Evolutionary conservation across 2,888 invertebrate species (phyloP), one percentile per base, ranked within the genome.

Genomic region (Fragum sueziense): DNA sequence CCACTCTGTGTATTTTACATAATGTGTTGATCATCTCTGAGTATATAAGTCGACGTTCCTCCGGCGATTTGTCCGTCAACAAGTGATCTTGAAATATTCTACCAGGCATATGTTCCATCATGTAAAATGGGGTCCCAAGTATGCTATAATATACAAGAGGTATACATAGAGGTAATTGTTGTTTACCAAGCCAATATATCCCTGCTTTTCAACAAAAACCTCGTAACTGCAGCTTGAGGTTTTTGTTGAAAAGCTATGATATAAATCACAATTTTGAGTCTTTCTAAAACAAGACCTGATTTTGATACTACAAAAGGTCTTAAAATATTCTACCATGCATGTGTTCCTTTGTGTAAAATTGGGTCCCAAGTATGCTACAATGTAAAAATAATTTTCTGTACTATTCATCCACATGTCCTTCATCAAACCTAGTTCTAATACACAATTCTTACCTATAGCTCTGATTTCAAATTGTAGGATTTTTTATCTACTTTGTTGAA

Each of bases 321-420:
- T 90, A 87, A 81, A 93, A 93, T 4, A 94, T 84, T 6, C 91
- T 85, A 0, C 94, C 94, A 27, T 88, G 82, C 20, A 92, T 86
- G 81, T 93, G 92, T 73, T 93, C 93, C 94, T 94, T 94, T 52
- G 94, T 41, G 82, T 94, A 94, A 85, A 94, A 94, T 6, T 93
- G 92, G 11, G 93, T 93, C 41, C 94, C 94, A 3, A 94, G 82
- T 11, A 93, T 77, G 81, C 93, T 93, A 86, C 34, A 88, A 65
- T 17, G n/a, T n/a, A 20, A n/a, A n/a, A n/a, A n/a, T 54, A 54
- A 54, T 41, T 41, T 41, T 41, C 17, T 41, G 9, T 41, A 41
- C 9, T 11, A n/a, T n/a, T n/a, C n/a, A n/a, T n/a, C n/a, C n/a
- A n/a, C n/a, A n/a, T n/a, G n/a, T n/a, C n/a, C n/a, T n/a, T n/a